Base-by-base conservation (phyloP, 2,797 vertebrate species). In the Leptoclinus maculatus region DNA sequence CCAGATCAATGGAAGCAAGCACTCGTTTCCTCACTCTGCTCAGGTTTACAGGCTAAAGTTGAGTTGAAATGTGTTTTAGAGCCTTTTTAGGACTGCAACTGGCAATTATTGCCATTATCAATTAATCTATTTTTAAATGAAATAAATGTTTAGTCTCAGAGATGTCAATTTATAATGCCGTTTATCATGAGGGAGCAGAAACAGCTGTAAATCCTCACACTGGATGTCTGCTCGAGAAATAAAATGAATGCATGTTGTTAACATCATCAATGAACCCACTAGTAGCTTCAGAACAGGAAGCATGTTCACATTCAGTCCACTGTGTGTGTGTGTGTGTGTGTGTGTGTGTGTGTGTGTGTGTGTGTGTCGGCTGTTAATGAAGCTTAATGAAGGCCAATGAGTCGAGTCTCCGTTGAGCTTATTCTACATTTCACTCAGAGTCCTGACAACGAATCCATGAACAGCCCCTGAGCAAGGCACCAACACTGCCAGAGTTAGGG, bases 361-460 rank as follows among this genome's bases (percentile, higher is more conserved):
- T 25, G 23, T n/a, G 14, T 53, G 19, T 19, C 0, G 1, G 7
- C 32, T 8, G 38, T 43, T 29, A 36, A 7, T 21, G 14, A 27
- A 69, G 73, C n/a, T 8, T 43, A 60, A 82, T 72, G 12, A 58
- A 25, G 58, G 39, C 16, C 7, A 47, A 47, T 67, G 71, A 56
- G 14, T 21, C 19, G 13, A 65, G 57, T 32, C 45, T 16, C 39
- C 17, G 29, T 13, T 43, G 66, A 74, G 16, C 45, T 34, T 65
- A 47, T 54, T 39, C 41, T 34, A 69, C 2, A 16, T 62, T 79
- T 27, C n/a, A 21, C 64, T 79, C 83, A 76, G 79, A 85, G 58
- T 72, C 51, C 76, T 73, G 79, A 76, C 66, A 60, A 76, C 67
- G 36, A 76, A 57, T 41, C 65, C 51, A 49, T 38, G 29, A n/a